Base-by-base conservation (phyloP, 1,140 invertebrate species). In the Drosophila hydei region DNA sequence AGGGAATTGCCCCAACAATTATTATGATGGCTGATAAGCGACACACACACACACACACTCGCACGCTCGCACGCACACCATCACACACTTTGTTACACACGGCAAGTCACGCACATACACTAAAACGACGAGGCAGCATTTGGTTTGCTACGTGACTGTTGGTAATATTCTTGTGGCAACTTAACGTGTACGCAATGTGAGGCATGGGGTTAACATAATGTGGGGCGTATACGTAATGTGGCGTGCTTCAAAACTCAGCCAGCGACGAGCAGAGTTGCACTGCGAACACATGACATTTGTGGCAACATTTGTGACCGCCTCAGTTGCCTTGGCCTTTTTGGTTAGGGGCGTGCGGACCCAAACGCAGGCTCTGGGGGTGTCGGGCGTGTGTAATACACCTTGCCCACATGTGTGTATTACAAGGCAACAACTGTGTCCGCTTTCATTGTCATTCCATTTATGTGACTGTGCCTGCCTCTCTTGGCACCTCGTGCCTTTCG, bases 11-110 rank as follows among this genome's bases (percentile, higher is more conserved):
- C 78, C 64, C 78, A 81, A 77, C 78, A 81, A 81, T 81, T 81
- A 81, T 81, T 81, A 81, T 81, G 75, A 81, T 81, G 74, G 73
- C 73, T 80, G 59, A 73, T 79, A 81, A 80, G 73, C 60, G 78
- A 59, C 69, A 19, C 61, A 59, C 60, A 36, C 45, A 40, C 47
- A 50, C 18, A 61, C 38, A 47, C 42, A 60, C 40, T 38, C 16
- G 50, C 6, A 25, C 9, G 33, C 14, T 30, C n/a, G 38, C 25
- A 21, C 25, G 5, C 23, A 23, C 11, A 38, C n/a, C n/a, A n/a
- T n/a, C n/a, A n/a, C 4, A 47, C 43, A 11, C 9, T 12, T 19
- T 18, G 14, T 23, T 33, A 25, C 52, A 65, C 51, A 70, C 48
- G 68, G 59, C 62, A 40, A 62, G 69, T 72, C 64, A 73, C 64